phyloP scores from a whole-genome alignment of 2,113 vertebrate genomes.

The Cyphomyrus plagiostoma region DNA sequence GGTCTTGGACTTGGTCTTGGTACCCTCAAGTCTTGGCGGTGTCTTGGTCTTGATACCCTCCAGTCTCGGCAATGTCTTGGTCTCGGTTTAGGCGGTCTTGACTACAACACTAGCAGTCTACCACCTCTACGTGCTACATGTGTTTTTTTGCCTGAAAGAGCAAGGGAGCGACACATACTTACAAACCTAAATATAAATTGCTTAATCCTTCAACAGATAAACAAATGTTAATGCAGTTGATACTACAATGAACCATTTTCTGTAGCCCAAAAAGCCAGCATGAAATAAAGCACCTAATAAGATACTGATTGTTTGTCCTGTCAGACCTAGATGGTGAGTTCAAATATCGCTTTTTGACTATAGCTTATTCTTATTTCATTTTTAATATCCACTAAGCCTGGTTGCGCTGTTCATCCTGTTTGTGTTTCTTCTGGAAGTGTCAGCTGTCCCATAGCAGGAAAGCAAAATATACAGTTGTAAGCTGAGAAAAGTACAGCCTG shows the following conservation, averaged over 20 bases:
- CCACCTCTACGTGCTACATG: background rate
- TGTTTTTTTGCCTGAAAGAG: constrained; percentile 6
- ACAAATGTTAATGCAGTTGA: constrained; percentile 1
- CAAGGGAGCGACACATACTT: constrained; percentile 11
- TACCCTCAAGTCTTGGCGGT: too few relatives aligned
- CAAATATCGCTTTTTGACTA: background rate
- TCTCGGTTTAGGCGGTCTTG: too few relatives aligned
- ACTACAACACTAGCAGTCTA: too few relatives aligned
- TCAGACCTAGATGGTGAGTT: background rate
- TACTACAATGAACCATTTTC: background rate
- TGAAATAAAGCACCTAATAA: background rate
- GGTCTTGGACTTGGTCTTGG: too few relatives aligned
- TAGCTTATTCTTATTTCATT: background rate
- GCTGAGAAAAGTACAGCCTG: background rate
- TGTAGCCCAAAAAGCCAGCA: background rate
- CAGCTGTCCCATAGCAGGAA: background rate
- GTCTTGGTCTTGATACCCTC: too few relatives aligned
- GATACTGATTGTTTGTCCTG: background rate
- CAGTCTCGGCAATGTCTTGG: too few relatives aligned
- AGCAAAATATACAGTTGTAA: background rate
- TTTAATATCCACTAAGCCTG: background rate
- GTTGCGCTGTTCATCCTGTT: background rate
- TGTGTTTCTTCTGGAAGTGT: background rate
- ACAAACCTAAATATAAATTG: constrained; percentile 5
- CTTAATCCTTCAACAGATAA: background rate